Evolutionary conservation across 2,888 invertebrate species (phyloP), one percentile per base, ranked within the genome.

Genomic region (Crossocerus cetratus): DNA sequence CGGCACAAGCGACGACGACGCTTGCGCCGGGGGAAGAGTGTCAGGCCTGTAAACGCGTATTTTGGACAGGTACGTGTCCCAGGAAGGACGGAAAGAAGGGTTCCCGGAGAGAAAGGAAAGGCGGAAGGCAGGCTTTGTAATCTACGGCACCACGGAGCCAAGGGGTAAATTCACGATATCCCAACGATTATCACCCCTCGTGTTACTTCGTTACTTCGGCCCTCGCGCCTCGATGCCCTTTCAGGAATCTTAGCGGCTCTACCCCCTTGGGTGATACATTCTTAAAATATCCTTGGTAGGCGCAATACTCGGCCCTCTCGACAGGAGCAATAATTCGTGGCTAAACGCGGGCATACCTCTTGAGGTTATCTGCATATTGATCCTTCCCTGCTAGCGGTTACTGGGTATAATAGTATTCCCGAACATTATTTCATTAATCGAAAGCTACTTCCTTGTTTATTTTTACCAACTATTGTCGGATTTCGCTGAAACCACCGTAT

Each of bases 101-200:
- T 72, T 42, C 42, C 44, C 20, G 18, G 62, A 56, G 59, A 60
- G 56, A 14, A 67, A 64, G 67, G 59, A 59, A 71, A 69, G 69
- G 59, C 69, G 65, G 53, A 53, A 66, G 72, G 20, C 63, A 74
- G 78, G 70, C 74, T 76, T 82, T 73, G 78, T 81, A 82, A 84
- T 84, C 80, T 81, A 82, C 71, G 69, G 72, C 69, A 76, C 75
- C 80, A 61, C 61, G 78, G 73, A 76, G 78, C 80, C 76, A 72
- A 75, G 71, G 83, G 81, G 70, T 74, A 78, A 83, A 79, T 81
- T 76, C 76, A 77, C 56, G 72, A 77, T 80, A 80, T 86, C 82
- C 82, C 72, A 73, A 77, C 83, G 85, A 86, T 86, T 86, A 86
- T 84, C 85, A 80, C 83, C 79, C 82, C 81, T 80, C 78, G 79